Base-by-base conservation (phyloP, 2,888 invertebrate genomes). In the Ornithoptera priamus region DNA sequence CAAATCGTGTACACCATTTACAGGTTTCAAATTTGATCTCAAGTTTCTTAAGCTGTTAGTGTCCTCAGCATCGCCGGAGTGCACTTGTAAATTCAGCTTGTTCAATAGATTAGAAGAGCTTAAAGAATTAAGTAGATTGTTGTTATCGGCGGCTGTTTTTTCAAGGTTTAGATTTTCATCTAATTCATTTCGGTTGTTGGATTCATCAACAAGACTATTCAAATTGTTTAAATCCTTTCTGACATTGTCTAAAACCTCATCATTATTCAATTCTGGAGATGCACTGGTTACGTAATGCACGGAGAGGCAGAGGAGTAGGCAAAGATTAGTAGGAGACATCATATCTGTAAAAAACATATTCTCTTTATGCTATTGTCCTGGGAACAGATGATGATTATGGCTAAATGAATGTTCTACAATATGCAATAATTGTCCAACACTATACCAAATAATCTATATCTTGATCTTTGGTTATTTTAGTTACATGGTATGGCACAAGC, bases 241-340 rank as follows among this genome's bases (percentile, higher is more conserved):
- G 20, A 10, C 20, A 56, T 56, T 5, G 18, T 20, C 58, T 42
- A 58, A 46, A 65, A 24, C 46, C 46, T 42, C 57, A 5, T 12
- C 42, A 15, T 59, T 61, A 39, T 15, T 46, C 6, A 30, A 61
- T 10, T 50, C 53, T 20, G 46, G 10, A 8, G 20, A 36, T 1
- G 61, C 60, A 53, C 67, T 20, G 36, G 22, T 42, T 20, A 62
- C 67, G 42, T 24, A 53, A 5, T 39, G 53, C 17, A 56, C 61
- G 39, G 56, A 60, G 56, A 67, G 39, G 56, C 67, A 67, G 22
- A 39, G 39, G 36, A 67, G 53, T 17, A 56, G 56, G 61, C 67
- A 62, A 67, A 67, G 53, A 62, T 62, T 62, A 18, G 67, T 67
- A 56, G 61, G 61, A 56, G 61, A 67, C 61, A 62, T 67, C 22